Evolutionary conservation across 2,113 vertebrate genomes (phyloP), one percentile per base, ranked within the genome.

Genomic region (Oxygymnocypris stewartii): DNA sequence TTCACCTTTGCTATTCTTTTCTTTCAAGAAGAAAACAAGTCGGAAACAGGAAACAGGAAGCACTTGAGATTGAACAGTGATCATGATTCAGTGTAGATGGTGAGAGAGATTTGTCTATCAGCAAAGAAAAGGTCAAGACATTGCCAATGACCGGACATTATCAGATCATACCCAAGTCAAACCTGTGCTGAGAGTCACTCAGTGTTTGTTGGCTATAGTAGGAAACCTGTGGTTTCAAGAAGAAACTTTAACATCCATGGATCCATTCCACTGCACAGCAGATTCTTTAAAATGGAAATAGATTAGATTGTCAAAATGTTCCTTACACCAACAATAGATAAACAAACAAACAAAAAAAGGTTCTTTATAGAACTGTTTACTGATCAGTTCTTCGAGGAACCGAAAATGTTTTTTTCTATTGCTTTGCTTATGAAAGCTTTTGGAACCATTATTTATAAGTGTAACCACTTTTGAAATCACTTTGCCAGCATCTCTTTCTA

Each of bases 61-160:
- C 57, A n/a, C 23, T 28, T 28, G 4, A n/a, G 23, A 44, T 28
- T 23, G 37, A n/a, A 63, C 59, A 18, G 54, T 42, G 37, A 40
- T 81, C 79, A 65, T 65, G 59, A 81, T 81, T 65, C 57, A 28
- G 8, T 28, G 40, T 18, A 44, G 79, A 81, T 65, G 40, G 79
- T 65, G 59, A 28, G 37, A 47, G 59, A 44, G 57, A 65, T 25
- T 28, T 23, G 59, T 65, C 79, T 40, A 81, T 65, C 79, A 65
- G 59, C 40, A 44, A n/a, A 81, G 57, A 28, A 59, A 81, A 81
- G 79, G 79, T 81, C 79, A 81, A 81, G 40, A 65, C 37, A 28
- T 28, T 4, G n/a, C 12, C n/a, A 65, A 28, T 81, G 79, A 44
- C 79, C 40, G 25, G 59, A 81, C 79, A 81, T 16, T 65, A 81